Base-by-base conservation (phyloP, 2,888 invertebrate species). In the Salticus scenicus region DNA sequence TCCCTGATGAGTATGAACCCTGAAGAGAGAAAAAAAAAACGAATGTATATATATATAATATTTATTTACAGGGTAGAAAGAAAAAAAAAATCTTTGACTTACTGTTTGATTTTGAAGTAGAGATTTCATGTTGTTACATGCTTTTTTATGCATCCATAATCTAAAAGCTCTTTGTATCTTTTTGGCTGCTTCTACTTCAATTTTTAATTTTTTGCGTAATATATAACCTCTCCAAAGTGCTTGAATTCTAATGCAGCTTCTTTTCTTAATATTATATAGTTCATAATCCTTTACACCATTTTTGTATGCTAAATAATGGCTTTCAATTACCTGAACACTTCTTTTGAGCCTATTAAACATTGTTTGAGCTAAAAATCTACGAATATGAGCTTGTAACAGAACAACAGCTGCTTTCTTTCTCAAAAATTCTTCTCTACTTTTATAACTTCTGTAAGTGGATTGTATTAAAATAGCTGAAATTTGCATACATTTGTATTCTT, bases 161-260 rank as follows among this genome's bases (percentile, higher is more conserved):
- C 66, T 70, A 37, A 76, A 70, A 37, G 37, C 31, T 73, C 24
- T 33, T 63, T 84, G 84, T 66, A 75, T 79, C n/a, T 74, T 27
- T 17, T 71, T 24, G 7, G 75, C 73, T 47, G 79, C 74, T 31
- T 70, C n/a, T 12, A 5, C n/a, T 47, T 70, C 27, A 14, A 17
- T 63, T 12, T 69, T 12, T 24, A 73, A 51, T 17, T 69, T 47
- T 72, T 63, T 70, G 14, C 66, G 72, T 5, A 37, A 24, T 47
- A 27, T 12, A 33, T 70, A 71, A 10, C 73, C 51, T 73, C 70
- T 37, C 30, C 51, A 73, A 24, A 7, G 63, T 31, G 85, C 17
- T 27, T 85, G 78, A 30, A 85, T 70, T 8, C 24, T 8, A n/a
- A 69, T 33, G 20, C 73, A 73, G 27, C 24, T 27, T 12, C 41